Conservation (phyloP, 30 jellyfish, hydroid and myxozoan genomes). For the Hydractinia echinata region DNA sequence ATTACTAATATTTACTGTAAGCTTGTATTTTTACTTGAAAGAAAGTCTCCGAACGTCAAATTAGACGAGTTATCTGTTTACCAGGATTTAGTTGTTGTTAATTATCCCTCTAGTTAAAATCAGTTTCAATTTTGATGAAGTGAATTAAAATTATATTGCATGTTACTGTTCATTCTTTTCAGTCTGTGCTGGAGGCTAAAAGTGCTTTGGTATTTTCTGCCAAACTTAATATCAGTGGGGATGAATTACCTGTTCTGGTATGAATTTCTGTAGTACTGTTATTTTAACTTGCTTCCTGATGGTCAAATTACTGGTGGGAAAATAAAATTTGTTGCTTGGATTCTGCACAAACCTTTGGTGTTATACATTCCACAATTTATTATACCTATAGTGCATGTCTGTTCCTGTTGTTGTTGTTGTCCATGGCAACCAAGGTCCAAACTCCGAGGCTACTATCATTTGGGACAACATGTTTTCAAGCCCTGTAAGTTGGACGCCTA, state of each 20-base stretch:
- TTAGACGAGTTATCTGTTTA: no score
- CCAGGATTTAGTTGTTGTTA: no score
- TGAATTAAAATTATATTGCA: background rate
- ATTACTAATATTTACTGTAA: no score
- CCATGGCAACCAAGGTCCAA: constrained; percentile 96
- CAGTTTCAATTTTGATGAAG: background rate
- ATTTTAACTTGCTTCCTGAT: background rate
- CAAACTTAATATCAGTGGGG: constrained; percentile 27
- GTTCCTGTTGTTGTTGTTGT: constrained; percentile 93
- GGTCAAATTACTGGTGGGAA: background rate
- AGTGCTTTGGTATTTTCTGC: constrained; percentile 87
- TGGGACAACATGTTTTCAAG: constrained; percentile 88
- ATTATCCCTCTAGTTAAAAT: no score
- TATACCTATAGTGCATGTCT: constrained; percentile 69
- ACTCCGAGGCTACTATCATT: constrained; percentile 82
- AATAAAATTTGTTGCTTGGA: background rate
- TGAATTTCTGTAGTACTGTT: background rate
- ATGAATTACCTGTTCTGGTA: constrained; percentile 29
- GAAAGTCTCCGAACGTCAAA: no score
- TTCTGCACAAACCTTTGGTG: background rate
- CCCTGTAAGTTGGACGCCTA: no score
- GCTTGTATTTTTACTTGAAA: no score
- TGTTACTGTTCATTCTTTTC: background rate
- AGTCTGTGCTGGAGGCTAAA: constrained; percentile 92
- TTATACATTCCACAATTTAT: background rate